These are phyloP conservation scores for Syngnathus scovelli DNA, from an alignment of 2,113 vertebrate genomes.

Conservation along the genomic window DNA sequence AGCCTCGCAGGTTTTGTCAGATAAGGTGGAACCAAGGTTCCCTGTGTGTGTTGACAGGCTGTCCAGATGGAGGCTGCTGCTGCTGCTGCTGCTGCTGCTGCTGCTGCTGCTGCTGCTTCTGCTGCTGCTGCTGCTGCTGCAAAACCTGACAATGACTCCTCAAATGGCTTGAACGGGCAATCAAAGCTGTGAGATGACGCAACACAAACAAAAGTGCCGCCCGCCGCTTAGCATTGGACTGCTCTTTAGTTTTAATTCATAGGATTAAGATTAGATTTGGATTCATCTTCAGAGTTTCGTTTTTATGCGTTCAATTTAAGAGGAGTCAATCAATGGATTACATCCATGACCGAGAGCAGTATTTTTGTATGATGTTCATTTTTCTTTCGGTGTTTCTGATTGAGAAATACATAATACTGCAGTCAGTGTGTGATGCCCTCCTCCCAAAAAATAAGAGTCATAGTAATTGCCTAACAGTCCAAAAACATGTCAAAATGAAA, in stretches of 20 bases:
- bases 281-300: background rate
- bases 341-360: background rate
- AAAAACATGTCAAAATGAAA: background rate
- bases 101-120: background rate
- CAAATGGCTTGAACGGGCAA: slow-evolving; percentile 36
- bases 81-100: background rate
- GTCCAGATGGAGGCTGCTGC: slow-evolving; percentile 26
- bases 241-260: no score
- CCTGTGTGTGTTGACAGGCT: slow-evolving; percentile 23
- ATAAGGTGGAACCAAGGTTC: background rate
- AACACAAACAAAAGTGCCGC: slow-evolving; percentile 7
- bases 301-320: background rate
- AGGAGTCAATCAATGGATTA: background rate
- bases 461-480: no score
- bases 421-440: no score
- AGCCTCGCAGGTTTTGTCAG: background rate
- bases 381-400: background rate
- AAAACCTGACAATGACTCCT: slow-evolving; percentile 19
- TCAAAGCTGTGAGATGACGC: slow-evolving; percentile 13
- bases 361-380: slow-evolving; percentile 1
- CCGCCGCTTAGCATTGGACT: background rate
- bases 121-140: background rate
- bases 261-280: background rate
- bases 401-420: background rate
- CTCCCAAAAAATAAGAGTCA: no score